Evolutionary conservation across 2,797 vertebrate genomes (phyloP), one percentile per base, ranked within the genome.

Genomic region (Esox lucius): DNA sequence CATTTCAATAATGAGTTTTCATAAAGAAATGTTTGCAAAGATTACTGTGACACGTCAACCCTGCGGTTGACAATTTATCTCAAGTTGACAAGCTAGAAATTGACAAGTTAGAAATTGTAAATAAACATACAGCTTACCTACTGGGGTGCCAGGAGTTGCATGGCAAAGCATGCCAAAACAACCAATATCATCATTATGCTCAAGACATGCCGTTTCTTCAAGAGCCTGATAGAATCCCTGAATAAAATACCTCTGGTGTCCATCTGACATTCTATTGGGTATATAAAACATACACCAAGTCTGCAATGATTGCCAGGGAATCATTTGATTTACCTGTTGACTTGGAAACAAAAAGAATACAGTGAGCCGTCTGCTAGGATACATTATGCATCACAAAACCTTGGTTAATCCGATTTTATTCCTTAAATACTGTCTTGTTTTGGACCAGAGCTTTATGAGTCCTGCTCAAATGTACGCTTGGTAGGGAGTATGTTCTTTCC

Each of bases 381-480:
- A 85, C 86, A 91, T 85, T 85, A 90, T 88, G 87, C 87, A 90
- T 91, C 88, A 83, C 84, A 83, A 77, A 88, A 67, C 15, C 59
- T 61, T n/a, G 15, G 22, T 61, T 61, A n/a, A 51, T 51, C 16
- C 49, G 16, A 51, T 51, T 16, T 51, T 26, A 61, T 11, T 51
- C 49, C 49, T 19, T 53, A n/a, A 16, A 53, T 53, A 17, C 5
- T 53, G 5, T 19, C 53, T 19, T 53, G 7, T 49, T 53, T 53
- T 53, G 17, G 49, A 53, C 49, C 49, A 53, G 17, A 53, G 17
- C 49, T 19, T 2, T 53, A 53, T 53, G 16, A 49, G 49, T 53
- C 49, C 49, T 51, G 16, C 5, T 51, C 49, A 53, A 53, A 53
- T 53, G 17, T 31, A 31, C 3, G 31, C 28, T 31, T 31, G 28